Conservation (phyloP, 2,888 invertebrate genomes). For the Hylaea fasciaria region DNA sequence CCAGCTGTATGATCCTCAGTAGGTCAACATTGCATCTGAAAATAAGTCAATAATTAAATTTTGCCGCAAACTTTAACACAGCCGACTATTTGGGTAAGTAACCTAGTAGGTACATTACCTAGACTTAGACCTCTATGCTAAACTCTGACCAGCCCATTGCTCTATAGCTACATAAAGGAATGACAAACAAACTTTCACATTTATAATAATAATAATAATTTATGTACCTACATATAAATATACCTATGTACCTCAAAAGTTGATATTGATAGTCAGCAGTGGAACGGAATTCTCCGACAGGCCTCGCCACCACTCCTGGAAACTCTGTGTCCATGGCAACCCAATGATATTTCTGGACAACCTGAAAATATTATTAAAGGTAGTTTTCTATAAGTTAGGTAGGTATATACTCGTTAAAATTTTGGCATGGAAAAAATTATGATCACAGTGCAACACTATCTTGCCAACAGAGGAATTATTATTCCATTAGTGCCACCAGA, state of each 20-base stretch:
- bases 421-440: no score
- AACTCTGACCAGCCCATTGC: no score
- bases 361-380: slow-evolving; percentile 63
- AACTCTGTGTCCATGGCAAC: slow-evolving; percentile 99
- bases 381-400: neutral
- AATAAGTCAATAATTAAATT: slow-evolving; percentile 2
- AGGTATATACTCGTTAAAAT: no score
- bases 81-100: no score
- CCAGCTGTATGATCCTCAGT: slow-evolving; percentile 97
- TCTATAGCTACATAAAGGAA: neutral
- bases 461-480: no score
- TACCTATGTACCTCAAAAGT: slow-evolving; percentile 87
- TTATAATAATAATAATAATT: no score
- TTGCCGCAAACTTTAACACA: no score
- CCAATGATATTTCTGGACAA: slow-evolving; percentile 93
- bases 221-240: neutral
- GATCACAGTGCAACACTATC: no score
- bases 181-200: no score
- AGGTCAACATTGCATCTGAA: slow-evolving; percentile 97
- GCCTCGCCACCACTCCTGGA: slow-evolving; percentile 98
- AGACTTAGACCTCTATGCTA: no score
- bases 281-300: slow-evolving; percentile 97
- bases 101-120: no score
- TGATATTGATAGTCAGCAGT: slow-evolving; percentile 98
- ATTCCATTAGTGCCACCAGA: no score